Percentiles rank a stretch among this genome's conserved stretches.
These are phyloP conservation scores for Epsilonema sp. DNA, from an alignment of 2,888 invertebrate species.

Conservation along the genomic window DNA sequence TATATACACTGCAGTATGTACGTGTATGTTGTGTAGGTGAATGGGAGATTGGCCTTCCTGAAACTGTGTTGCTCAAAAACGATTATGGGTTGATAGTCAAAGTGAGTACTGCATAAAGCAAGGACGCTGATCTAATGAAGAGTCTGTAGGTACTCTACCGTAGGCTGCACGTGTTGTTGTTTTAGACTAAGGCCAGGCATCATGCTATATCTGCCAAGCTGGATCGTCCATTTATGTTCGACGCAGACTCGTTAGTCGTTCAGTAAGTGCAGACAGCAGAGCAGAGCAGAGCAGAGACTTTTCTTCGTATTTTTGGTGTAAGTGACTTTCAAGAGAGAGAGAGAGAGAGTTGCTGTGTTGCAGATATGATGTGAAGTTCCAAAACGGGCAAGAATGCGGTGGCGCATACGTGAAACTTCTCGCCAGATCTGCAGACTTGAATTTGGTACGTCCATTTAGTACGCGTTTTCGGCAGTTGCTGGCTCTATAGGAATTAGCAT, in stretches of 20 bases:
- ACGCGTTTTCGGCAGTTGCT: too few species aligned
- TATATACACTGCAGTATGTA: too few species aligned
- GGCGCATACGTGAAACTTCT: constrained; percentile 90
- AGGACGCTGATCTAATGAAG: too few species aligned
- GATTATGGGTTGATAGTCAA: constrained; percentile 73
- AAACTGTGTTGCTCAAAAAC: constrained; percentile 52
- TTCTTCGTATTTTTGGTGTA: background rate
- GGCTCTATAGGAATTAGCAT: too few species aligned
- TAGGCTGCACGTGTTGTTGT: too few species aligned
- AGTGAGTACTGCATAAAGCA: too few species aligned
- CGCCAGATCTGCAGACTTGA: constrained; percentile 46
- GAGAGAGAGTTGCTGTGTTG: too few species aligned
- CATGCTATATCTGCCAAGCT: constrained; percentile 69
- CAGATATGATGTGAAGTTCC: constrained; percentile 46
- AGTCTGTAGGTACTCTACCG: too few species aligned
- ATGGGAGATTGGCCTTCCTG: constrained; percentile 53
- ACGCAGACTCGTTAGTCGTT: constrained; percentile 54
- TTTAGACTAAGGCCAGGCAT: constrained; percentile 70
- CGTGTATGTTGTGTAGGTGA: too few species aligned
- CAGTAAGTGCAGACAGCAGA: too few species aligned
- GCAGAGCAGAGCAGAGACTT: too few species aligned
- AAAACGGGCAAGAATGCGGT: constrained; percentile 95
- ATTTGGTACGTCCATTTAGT: constrained; percentile 40
- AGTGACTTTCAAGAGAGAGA: background rate
- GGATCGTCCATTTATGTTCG: constrained; percentile 57